Evolutionary conservation across 2,113 vertebrate genomes (phyloP).

Genomic region (Limnothrissa miodon): DNA sequence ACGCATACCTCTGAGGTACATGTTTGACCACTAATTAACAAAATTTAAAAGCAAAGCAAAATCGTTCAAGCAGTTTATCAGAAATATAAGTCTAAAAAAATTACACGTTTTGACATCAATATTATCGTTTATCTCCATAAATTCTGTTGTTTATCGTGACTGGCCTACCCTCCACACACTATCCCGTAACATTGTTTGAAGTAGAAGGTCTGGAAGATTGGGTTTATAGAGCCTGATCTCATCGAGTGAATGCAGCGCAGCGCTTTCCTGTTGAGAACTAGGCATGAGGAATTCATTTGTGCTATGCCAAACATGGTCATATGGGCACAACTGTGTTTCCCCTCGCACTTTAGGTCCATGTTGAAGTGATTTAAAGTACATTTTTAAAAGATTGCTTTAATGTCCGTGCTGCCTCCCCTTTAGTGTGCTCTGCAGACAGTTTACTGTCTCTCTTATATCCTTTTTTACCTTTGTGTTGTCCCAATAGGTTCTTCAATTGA

Average conservation of each 20-base stretch:
- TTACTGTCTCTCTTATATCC: background rate
- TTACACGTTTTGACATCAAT: no score
- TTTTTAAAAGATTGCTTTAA: conserved; percentile 2
- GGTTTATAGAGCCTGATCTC: background rate
- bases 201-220: background rate
- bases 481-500: background rate
- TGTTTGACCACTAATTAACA: no score
- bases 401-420: background rate
- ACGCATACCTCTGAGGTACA: no score
- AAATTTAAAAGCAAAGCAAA: no score
- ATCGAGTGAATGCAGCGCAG: no score
- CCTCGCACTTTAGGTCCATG: background rate
- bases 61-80: no score
- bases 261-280: background rate
- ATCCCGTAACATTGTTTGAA: no score
- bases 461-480: background rate
- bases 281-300: conserved; percentile 16
- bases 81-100: no score
- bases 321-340: background rate
- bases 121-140: no score
- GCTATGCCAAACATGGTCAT: background rate
- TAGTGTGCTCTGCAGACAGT: background rate
- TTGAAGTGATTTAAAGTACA: conserved; percentile 2
- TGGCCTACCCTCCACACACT: no score
- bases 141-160: no score